phyloP scores from a whole-genome alignment of 1,140 invertebrate genomes.

The Trachymyrmex cornetzi region DNA sequence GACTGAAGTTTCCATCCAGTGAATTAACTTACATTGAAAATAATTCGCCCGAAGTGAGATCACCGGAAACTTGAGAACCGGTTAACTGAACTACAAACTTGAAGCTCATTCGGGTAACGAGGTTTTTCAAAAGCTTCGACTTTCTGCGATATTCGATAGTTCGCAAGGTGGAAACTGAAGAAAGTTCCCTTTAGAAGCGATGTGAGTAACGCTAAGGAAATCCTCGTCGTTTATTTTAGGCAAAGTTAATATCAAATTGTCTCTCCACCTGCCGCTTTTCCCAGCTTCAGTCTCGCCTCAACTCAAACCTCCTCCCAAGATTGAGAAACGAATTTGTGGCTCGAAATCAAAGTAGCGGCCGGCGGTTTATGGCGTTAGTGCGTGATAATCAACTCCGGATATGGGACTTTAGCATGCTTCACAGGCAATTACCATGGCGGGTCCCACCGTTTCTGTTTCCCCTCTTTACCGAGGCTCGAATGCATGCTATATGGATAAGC shows the following conservation, averaged over 20 bases:
- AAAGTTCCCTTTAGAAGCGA: constrained; percentile 8
- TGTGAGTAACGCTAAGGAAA: background rate
- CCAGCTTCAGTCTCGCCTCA: background rate
- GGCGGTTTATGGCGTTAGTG: constrained; percentile 22
- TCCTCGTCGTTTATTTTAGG: constrained; percentile 30
- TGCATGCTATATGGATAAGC: constrained; percentile 31
- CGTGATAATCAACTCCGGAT: constrained; percentile 61
- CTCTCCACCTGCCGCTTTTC: background rate
- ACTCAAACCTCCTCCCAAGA: background rate
- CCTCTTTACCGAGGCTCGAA: constrained; percentile 14
- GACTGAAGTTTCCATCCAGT: constrained; percentile 16
- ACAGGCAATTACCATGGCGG: constrained; percentile 58
- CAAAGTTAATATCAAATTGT: constrained; percentile 30
- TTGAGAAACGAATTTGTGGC: background rate
- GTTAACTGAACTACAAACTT: constrained; percentile 45
- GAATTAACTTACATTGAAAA: constrained; percentile 48
- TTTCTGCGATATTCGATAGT: constrained; percentile 42
- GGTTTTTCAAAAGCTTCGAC: constrained; percentile 62
- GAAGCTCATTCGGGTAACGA: constrained; percentile 42
- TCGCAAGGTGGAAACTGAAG: background rate
- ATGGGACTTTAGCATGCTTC: constrained; percentile 67
- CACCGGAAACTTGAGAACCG: constrained; percentile 9
- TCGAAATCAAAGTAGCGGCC: constrained; percentile 16
- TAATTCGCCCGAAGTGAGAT: constrained; percentile 37
- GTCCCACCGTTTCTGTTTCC: constrained; percentile 42